Conservation (phyloP, 2,113 vertebrate genomes). For the Diadophis punctatus region DNA sequence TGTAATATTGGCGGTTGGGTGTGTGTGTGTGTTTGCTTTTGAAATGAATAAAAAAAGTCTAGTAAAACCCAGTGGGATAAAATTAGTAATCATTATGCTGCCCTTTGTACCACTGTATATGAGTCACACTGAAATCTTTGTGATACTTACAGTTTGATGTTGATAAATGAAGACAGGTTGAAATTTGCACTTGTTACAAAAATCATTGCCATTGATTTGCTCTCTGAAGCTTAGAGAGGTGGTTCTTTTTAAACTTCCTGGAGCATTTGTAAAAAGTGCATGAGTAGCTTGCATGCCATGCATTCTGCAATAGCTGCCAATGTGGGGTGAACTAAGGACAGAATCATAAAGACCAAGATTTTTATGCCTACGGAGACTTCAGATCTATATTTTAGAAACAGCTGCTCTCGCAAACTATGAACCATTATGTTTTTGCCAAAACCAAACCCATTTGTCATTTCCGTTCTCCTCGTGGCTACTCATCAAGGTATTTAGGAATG, state of each 20-base stretch:
- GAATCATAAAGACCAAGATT: constrained; percentile 3
- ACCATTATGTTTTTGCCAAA: constrained; percentile 27
- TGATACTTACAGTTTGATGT: neutral
- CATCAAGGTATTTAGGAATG: constrained; percentile 36
- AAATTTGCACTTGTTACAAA: neutral
- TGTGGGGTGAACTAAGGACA: constrained; percentile 19
- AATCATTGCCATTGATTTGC: neutral
- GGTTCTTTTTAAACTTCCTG: neutral
- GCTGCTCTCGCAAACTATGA: constrained; percentile 21
- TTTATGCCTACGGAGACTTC: neutral
- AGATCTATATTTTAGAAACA: constrained; percentile 11
- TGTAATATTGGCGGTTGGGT: neutral
- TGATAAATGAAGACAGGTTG: neutral
- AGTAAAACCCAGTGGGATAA: neutral
- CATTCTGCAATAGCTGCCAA: neutral
- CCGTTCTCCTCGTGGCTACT: constrained; percentile 18
- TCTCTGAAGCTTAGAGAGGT: neutral
- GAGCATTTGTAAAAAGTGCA: neutral
- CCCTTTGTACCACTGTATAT: neutral
- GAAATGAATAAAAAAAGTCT: neutral
- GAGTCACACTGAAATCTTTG: neutral
- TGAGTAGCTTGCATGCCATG: neutral
- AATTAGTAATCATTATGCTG: neutral
- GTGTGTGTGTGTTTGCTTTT: neutral
- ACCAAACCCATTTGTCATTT: constrained; percentile 28